These are phyloP conservation scores for Pitangus sulphuratus DNA, from an alignment of 2,797 vertebrate genomes.

Conservation along the genomic window DNA sequence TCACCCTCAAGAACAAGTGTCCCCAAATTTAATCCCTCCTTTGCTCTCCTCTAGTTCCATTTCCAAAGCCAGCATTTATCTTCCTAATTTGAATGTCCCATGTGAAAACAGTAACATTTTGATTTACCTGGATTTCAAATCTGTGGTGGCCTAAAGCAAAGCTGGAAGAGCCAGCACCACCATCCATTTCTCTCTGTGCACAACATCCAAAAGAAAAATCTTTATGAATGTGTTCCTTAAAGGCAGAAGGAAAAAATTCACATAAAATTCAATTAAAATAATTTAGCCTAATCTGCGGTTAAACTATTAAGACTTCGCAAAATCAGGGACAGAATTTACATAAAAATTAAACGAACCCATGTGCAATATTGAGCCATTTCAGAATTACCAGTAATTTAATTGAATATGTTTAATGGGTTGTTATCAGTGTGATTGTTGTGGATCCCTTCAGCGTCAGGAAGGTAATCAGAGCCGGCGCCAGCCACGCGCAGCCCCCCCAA, in stretches of 20 bases:
- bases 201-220: not conserved
- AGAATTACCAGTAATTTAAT: slow-evolving; percentile 68
- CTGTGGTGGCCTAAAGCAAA: not conserved
- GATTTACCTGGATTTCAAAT: not conserved
- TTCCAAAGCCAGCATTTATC: not conserved
- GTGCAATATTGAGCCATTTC: slow-evolving; percentile 37
- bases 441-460: slow-evolving; percentile 27
- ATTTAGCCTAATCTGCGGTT: slow-evolving; percentile 59
- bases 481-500: not conserved
- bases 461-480: slow-evolving; percentile 36
- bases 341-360: slow-evolving; percentile 69
- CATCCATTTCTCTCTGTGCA: not conserved
- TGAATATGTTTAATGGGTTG: slow-evolving; percentile 53
- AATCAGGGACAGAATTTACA: slow-evolving; percentile 64
- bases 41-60: not conserved
- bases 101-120: not conserved
- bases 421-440: slow-evolving; percentile 50
- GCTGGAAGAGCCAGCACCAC: not conserved
- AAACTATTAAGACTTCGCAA: slow-evolving; percentile 64
- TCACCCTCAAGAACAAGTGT: not conserved
- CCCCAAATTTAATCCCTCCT: no score
- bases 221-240: not conserved
- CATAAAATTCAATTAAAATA: slow-evolving; percentile 63
- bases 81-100: not conserved
- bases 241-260: slow-evolving; percentile 26